A percentile compares a stretch with the other conserved stretches of the same genome.
Evolutionary conservation across 2,797 vertebrate species (phyloP).

Genomic region (Gambelia wislizenii): DNA sequence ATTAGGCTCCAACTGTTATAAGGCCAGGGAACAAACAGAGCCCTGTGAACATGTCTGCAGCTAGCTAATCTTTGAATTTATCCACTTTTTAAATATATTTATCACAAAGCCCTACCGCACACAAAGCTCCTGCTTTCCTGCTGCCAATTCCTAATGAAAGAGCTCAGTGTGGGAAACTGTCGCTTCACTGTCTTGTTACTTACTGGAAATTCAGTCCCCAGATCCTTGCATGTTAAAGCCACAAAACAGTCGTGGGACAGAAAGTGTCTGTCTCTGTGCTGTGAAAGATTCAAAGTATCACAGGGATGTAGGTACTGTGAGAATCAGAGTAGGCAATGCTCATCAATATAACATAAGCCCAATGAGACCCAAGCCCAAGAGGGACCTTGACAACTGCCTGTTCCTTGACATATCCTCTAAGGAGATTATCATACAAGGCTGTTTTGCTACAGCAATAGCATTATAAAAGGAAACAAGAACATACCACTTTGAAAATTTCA

Average conservation of each 20-base stretch:
- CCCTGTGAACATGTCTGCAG: slow-evolving; percentile 25
- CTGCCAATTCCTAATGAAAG: slow-evolving; percentile 5
- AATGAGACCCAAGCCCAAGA: no score
- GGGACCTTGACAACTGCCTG: background rate
- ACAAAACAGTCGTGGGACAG: slow-evolving; percentile 42
- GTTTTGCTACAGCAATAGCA: no score
- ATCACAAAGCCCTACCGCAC: slow-evolving; percentile 49
- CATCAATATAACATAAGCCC: background rate
- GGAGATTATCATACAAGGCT: no score
- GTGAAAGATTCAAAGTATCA: background rate
- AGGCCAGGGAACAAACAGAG: slow-evolving; percentile 54
- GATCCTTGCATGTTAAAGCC: slow-evolving; percentile 39
- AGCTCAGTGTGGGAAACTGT: background rate
- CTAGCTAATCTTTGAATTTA: slow-evolving; percentile 18
- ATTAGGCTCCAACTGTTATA: slow-evolving; percentile 57
- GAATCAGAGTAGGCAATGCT: background rate
- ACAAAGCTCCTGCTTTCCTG: slow-evolving; percentile 21
- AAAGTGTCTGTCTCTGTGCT: slow-evolving; percentile 22
- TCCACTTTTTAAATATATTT: slow-evolving; percentile 35
- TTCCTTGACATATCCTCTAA: no score
- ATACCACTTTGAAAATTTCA: no score
- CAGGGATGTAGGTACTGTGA: background rate
- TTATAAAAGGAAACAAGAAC: no score
- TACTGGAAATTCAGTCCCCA: slow-evolving; percentile 25
- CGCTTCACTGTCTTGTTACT: slow-evolving; percentile 36